Percentiles rank a stretch among this genome's conserved stretches.
Conservation (phyloP, 2,113 vertebrate species). For the Archocentrus centrarchus region DNA sequence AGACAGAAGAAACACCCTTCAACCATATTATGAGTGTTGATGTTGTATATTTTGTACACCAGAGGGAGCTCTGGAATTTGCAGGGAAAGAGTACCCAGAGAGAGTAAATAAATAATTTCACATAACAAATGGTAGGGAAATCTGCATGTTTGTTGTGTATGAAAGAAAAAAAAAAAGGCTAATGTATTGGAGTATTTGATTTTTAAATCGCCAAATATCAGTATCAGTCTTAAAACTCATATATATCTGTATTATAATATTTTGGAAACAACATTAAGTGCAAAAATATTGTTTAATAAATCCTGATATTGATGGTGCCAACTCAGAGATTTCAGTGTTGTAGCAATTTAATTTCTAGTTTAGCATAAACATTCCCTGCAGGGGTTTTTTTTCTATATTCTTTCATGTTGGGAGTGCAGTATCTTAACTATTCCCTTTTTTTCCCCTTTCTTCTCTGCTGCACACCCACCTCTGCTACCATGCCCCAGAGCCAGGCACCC, state of each 20-base stretch:
- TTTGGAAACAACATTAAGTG: neutral
- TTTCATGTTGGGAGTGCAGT: neutral
- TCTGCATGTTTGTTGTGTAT: neutral
- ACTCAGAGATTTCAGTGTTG: neutral
- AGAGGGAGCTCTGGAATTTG: neutral
- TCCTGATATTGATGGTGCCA: neutral
- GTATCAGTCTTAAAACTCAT: neutral
- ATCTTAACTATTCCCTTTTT: neutral
- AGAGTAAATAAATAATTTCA: neutral
- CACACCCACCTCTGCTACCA: constrained; percentile 7
- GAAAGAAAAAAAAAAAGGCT: neutral
- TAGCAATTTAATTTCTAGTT: neutral
- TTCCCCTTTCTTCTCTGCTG: neutral
- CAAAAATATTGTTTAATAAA: neutral
- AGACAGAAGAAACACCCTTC: neutral
- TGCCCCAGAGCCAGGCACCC: constrained; percentile 36
- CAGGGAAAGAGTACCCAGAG: neutral
- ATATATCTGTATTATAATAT: neutral
- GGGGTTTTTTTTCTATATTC: neutral
- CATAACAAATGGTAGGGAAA: neutral
- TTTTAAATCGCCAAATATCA: neutral
- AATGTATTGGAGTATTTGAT: neutral
- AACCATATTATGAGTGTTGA: neutral
- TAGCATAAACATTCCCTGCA: neutral
- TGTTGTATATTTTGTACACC: neutral